phyloP scores from a whole-genome alignment of 1,140 invertebrate species.

The Chionoecetes opilio region DNA sequence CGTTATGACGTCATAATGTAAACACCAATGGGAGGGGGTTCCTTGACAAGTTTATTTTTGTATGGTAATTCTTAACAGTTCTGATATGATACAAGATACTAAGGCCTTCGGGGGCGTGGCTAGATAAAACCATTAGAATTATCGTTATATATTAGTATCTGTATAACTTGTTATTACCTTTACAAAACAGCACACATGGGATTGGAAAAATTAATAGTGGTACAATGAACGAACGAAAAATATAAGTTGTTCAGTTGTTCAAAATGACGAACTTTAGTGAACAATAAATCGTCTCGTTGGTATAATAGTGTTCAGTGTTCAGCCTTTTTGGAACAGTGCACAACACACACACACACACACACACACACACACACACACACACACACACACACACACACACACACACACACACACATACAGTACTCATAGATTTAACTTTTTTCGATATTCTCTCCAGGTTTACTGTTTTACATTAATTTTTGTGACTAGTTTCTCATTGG shows the following conservation, averaged over 20 bases:
- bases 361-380: no score
- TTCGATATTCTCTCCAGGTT: no score
- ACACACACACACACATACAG: not conserved
- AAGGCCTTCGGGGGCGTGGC: conserved; percentile 1
- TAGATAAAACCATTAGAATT: conserved; percentile 11
- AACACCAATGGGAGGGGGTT: not conserved
- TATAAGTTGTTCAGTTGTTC: not conserved
- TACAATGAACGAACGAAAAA: not conserved
- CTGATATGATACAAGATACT: conserved; percentile 30
- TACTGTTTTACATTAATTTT: no score
- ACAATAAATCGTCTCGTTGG: no score
- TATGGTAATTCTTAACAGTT: not conserved
- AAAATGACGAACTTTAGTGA: no score
- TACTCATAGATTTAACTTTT: not conserved
- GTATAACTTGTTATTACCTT: not conserved
- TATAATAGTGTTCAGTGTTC: no score
- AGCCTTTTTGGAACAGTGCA: no score
- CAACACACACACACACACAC: no score
- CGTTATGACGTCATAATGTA: no score
- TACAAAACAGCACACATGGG: not conserved
- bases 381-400: no score
- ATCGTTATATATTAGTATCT: conserved; percentile 9
- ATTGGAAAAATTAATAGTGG: not conserved
- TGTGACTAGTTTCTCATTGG: no score
- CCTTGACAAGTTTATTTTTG: conserved; percentile 29